These are phyloP conservation scores for Chelidonichthys spinosus DNA, from an alignment of 2,797 vertebrate species.

Conservation along the genomic window DNA sequence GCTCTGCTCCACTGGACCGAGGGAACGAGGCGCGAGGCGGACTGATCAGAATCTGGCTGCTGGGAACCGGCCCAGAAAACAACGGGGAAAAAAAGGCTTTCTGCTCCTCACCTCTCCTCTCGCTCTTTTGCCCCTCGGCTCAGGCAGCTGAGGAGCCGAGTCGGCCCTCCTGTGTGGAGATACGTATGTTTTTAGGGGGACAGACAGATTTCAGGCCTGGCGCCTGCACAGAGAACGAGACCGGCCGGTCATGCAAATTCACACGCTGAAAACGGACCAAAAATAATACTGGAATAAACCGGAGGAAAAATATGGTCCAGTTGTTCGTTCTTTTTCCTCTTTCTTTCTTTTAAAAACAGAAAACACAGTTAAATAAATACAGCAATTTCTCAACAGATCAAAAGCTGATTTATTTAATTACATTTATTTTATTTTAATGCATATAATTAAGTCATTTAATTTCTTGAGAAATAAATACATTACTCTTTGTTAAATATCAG, in stretches of 20 bases:
- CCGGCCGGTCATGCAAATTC: slow-evolving; percentile 55
- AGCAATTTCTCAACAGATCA: slow-evolving; percentile 2
- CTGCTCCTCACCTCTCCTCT: slow-evolving; percentile 41
- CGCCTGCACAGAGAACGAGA: slow-evolving; percentile 62
- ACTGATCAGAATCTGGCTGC: slow-evolving; percentile 66
- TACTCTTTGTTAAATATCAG: slow-evolving; percentile 21
- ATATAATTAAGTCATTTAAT: slow-evolving; percentile 26
- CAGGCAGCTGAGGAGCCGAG: slow-evolving; percentile 50
- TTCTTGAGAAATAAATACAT: slow-evolving; percentile 21
- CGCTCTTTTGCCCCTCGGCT: slow-evolving; percentile 63
- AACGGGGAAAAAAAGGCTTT: slow-evolving; percentile 3
- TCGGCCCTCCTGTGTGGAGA: slow-evolving; percentile 58
- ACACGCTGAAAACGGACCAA: slow-evolving; percentile 44
- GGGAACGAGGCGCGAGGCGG: slow-evolving; percentile 56
- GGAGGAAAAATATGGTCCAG: not conserved
- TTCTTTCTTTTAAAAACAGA: slow-evolving; percentile 6
- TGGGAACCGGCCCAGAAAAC: slow-evolving; percentile 62
- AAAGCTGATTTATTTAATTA: slow-evolving; percentile 10
- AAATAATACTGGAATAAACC: slow-evolving; percentile 40
- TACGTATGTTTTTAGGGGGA: slow-evolving; percentile 72
- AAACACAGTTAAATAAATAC: slow-evolving; percentile 15
- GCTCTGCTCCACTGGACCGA: slow-evolving; percentile 74
- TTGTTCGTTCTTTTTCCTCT: slow-evolving; percentile 4
- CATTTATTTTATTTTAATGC: not conserved
- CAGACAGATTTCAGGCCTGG: slow-evolving; percentile 76